Base-by-base conservation (phyloP, 2,888 invertebrate genomes). In the Teleogryllus oceanicus region DNA sequence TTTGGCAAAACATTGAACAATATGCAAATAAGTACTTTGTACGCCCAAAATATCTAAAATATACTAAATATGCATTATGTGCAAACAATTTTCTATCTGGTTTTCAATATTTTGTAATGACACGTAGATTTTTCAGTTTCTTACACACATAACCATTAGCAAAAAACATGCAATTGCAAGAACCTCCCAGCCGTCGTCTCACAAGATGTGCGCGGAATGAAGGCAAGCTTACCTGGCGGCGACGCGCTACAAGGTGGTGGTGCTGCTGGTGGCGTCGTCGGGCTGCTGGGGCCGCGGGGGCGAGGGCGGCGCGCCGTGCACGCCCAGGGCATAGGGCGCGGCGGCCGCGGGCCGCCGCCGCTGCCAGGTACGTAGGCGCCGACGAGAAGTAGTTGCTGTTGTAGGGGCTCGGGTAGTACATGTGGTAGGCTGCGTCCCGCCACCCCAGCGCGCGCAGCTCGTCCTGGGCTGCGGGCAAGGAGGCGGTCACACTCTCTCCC, bases 251-350 rank as follows among this genome's bases (percentile, higher is more conserved):
- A 62, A 62, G 62, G 62, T 62, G 62, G 62, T 13, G 16, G 62
- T 62, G 62, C 62, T 62, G 62, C 62, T 62, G 62, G 62, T 62
- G 62, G 62, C 62, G 62, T 62, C 62, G 16, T 62, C 62, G 62
- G 62, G n/a, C 62, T 62, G 62, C 62, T 62, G 62, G 16, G 62
- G 62, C 13, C 62, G 62, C 62, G 62, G 62, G 16, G 62, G 62
- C 62, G 62, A 62, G 4, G 62, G 62, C 62, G 62, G 62, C 1
- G 62, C 62, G 62, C 62, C 62, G 62, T 62, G 62, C 62, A 62
- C 62, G 16, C 13, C 62, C 16, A 62, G 62, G 62, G 62, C 13
- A 16, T 62, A 62, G 62, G 62, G 62, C 62, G 62, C 62, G 62
- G 62, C 62, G 62, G 37, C 62, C 11, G 62, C n/a, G 62, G 62